These are phyloP conservation scores for Hetaerina titia DNA, from an alignment of 2,888 invertebrate species.

Conservation along the genomic window DNA sequence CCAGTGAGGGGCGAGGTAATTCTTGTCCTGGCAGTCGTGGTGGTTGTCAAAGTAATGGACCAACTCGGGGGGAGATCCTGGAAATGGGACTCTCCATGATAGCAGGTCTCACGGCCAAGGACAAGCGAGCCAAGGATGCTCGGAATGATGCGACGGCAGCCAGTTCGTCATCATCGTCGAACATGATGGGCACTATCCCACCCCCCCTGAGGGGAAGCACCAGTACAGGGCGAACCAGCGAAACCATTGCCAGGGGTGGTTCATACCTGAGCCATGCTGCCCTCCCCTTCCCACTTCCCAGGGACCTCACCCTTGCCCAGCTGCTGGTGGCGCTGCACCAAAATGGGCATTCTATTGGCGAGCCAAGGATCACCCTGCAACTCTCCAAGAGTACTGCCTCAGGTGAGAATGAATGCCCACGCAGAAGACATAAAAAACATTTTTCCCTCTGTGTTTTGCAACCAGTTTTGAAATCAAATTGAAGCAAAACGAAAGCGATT, in stretches of 20 bases:
- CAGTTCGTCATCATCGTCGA: slow-evolving; percentile 74
- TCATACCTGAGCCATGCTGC: slow-evolving; percentile 74
- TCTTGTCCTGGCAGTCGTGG: slow-evolving; percentile 27
- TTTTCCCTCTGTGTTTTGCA: not conserved
- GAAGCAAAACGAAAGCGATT: too few species aligned
- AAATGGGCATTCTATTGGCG: slow-evolving; percentile 78
- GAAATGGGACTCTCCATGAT: slow-evolving; percentile 86
- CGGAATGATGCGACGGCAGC: slow-evolving; percentile 79
- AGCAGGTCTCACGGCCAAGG: slow-evolving; percentile 92
- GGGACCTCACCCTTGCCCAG: slow-evolving; percentile 81
- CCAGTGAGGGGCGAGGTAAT: slow-evolving; percentile 43
- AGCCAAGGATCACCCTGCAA: slow-evolving; percentile 77
- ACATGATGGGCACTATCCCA: not conserved
- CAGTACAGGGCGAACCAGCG: not conserved
- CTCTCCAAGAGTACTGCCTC: slow-evolving; percentile 74
- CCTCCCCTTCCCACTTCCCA: slow-evolving; percentile 77
- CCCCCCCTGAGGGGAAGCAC: slow-evolving; percentile 15
- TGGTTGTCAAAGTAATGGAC: slow-evolving; percentile 50
- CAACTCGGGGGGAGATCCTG: slow-evolving; percentile 72
- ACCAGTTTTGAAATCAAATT: too few species aligned
- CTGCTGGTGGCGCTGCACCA: slow-evolving; percentile 80
- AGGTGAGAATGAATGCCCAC: not conserved
- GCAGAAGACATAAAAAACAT: not conserved
- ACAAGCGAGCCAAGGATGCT: slow-evolving; percentile 91
- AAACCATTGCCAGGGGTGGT: not conserved